phyloP scores from a whole-genome alignment of 2,888 invertebrate genomes.

The Dicyrtoma fusca region DNA sequence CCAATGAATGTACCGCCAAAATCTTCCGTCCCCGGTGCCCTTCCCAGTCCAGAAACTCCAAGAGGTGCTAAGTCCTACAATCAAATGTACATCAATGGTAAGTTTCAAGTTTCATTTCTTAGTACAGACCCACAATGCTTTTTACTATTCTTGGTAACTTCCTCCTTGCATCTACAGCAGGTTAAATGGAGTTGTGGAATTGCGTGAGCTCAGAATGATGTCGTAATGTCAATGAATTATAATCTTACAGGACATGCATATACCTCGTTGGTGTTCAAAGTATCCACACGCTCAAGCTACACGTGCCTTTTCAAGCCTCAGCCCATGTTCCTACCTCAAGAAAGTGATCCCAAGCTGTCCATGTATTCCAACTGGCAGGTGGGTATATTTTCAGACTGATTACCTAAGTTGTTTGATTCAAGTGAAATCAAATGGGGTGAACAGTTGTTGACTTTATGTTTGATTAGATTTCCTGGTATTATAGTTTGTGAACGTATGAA shows the following conservation, averaged over 20 bases:
- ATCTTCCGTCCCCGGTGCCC: constrained; percentile 61
- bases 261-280: constrained; percentile 86
- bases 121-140: neutral
- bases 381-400: neutral
- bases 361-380: constrained; percentile 91
- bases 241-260: constrained; percentile 68
- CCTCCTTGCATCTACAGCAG: too few species aligned
- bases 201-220: too few species aligned
- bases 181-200: too few species aligned
- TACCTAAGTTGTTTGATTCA: neutral
- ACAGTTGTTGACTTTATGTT: neutral
- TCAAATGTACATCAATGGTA: constrained; percentile 85
- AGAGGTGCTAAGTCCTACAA: constrained; percentile 86
- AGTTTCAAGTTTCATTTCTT: constrained; percentile 28
- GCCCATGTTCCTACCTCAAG: constrained; percentile 80
- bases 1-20: constrained; percentile 45
- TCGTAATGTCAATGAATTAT: constrained; percentile 8
- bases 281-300: constrained; percentile 87
- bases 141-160: too few species aligned
- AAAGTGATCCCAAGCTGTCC: constrained; percentile 82
- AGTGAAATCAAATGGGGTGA: neutral
- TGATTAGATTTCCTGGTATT: neutral
- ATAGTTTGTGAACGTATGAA: neutral
- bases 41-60: constrained; percentile 90
- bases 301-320: constrained; percentile 92